Conservation (phyloP, 2,113 vertebrate genomes). For the Helogale parvula region DNA sequence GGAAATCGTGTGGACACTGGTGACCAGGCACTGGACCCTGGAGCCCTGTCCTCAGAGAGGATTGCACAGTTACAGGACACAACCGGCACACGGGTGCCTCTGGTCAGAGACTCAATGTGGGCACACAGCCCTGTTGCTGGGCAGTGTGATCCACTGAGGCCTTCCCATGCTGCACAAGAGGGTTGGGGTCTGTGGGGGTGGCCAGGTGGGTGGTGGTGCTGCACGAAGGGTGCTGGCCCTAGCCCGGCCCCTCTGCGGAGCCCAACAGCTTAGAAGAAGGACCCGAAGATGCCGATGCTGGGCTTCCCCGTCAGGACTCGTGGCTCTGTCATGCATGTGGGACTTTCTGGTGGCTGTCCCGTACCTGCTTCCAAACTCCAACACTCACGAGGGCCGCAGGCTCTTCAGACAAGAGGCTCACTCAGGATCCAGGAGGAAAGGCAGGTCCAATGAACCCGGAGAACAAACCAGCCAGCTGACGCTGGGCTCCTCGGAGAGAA, state of each 20-base stretch:
- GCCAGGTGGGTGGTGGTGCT: background rate
- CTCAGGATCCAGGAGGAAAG: background rate
- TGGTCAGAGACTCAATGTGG: rapidly evolving
- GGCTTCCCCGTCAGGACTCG: rapidly evolving
- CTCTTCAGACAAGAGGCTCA: background rate
- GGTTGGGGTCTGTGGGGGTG: background rate
- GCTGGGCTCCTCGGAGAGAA: background rate
- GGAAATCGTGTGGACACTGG: too few species aligned
- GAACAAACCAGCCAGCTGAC: background rate
- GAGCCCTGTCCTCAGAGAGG: background rate
- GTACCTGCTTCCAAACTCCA: rapidly evolving
- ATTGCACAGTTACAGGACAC: background rate
- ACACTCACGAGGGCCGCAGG: rapidly evolving
- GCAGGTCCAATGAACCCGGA: background rate
- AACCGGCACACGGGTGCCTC: background rate
- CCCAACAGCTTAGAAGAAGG: too few species aligned
- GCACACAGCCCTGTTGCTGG: background rate
- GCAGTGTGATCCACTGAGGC: background rate
- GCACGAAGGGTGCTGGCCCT: background rate
- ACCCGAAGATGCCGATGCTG: rapidly evolving
- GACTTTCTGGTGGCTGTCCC: background rate
- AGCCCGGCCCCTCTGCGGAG: background rate
- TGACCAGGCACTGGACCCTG: rapidly evolving
- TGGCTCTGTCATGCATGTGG: rapidly evolving
- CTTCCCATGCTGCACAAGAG: background rate